Percentiles rank a stretch among this genome's conserved stretches.
Conservation (phyloP, 2,797 vertebrate species). For the Borostomias antarcticus region DNA sequence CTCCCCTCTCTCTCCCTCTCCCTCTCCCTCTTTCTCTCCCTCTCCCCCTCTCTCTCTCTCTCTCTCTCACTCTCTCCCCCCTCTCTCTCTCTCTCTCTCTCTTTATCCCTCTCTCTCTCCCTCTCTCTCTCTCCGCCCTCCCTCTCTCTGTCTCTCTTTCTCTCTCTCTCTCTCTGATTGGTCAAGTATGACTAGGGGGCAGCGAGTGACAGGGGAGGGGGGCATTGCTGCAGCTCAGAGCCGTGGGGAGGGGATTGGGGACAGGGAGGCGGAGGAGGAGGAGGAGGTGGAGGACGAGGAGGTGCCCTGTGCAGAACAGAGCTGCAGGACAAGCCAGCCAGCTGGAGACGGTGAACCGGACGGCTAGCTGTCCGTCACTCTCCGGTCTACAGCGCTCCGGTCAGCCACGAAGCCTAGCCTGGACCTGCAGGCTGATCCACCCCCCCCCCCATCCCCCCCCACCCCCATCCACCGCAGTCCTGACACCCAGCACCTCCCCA, state of each 20-base stretch:
- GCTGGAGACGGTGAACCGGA: neutral
- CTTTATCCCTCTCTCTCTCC: too few species aligned
- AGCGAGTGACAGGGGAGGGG: neutral
- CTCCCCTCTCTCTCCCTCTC: too few species aligned
- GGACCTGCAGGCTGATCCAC: neutral
- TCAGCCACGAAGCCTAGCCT: neutral
- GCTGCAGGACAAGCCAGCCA: neutral
- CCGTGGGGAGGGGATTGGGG: neutral
- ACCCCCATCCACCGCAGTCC: neutral
- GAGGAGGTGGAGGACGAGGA: too few species aligned
- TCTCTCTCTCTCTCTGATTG: too few species aligned
- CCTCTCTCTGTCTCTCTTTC: too few species aligned
- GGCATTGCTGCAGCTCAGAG: neutral
- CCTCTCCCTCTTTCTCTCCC: too few species aligned
- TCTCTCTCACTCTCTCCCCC: too few species aligned
- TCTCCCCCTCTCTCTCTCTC: too few species aligned
- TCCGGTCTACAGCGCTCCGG: neutral
- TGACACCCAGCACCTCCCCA: neutral
- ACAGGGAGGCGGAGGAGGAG: neutral
- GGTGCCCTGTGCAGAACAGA: too few species aligned
- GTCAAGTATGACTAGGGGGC: neutral
- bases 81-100: too few species aligned
- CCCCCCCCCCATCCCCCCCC: neutral
- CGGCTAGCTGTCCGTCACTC: constrained; percentile 8
- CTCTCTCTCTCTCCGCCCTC: too few species aligned